Evolutionary conservation across 2,113 vertebrate genomes (phyloP).

Genomic region (Gopherus evgoodei): DNA sequence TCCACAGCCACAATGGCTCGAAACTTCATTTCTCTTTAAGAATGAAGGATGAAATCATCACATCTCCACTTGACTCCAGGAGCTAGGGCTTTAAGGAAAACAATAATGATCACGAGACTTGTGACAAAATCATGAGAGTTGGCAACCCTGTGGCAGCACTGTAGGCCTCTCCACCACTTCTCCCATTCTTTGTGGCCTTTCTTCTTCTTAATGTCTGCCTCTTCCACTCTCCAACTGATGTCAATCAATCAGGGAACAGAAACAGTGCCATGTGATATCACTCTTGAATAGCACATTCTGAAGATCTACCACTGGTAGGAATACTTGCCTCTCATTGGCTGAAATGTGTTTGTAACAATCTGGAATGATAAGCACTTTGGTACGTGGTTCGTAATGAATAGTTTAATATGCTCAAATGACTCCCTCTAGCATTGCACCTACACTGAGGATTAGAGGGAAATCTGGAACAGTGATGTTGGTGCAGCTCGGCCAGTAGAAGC

Average conservation of each 20-base stretch:
- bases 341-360: neutral
- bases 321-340: neutral
- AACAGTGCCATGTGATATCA: neutral
- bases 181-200: neutral
- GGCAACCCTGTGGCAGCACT: rapidly evolving
- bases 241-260: neutral
- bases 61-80: too few relatives aligned
- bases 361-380: too few relatives aligned
- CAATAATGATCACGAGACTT: too few relatives aligned
- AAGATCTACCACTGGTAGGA: neutral
- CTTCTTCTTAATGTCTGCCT: neutral
- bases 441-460: neutral
- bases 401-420: neutral
- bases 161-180: neutral
- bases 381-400: neutral
- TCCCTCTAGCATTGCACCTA: neutral
- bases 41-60: too few relatives aligned
- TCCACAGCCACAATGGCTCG: too few relatives aligned
- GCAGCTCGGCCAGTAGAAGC: neutral
- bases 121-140: too few relatives aligned
- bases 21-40: too few relatives aligned
- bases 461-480: neutral
- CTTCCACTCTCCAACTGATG: neutral
- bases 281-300: neutral
- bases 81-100: too few relatives aligned